Percentiles rank a stretch among this genome's conserved stretches.
phyloP scores from a whole-genome alignment of 2,113 vertebrate genomes.

The Symphodus melops region DNA sequence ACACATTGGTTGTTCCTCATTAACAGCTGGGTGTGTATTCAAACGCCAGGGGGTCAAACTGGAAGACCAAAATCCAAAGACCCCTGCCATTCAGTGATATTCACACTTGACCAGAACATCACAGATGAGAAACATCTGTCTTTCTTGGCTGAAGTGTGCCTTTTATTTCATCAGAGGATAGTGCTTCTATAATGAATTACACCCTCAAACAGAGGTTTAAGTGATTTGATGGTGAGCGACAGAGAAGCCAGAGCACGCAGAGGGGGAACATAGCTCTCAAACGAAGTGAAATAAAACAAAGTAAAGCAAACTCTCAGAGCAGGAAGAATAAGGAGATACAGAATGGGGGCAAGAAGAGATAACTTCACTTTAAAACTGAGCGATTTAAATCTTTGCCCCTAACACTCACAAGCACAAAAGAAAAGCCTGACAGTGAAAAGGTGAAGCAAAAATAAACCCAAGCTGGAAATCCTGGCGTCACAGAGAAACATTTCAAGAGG shows the following conservation, averaged over 20 bases:
- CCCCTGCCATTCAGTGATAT: constrained; percentile 1
- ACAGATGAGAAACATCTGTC: constrained; percentile 4
- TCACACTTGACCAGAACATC: constrained; percentile 15
- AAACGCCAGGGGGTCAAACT: background rate
- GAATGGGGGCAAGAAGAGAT: constrained; percentile 1
- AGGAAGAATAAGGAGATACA: background rate
- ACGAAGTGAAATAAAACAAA: background rate
- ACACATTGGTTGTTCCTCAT: background rate
- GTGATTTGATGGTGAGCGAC: constrained; percentile 19
- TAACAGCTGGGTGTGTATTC: background rate
- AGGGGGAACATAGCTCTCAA: background rate
- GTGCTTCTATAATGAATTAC: constrained; percentile 18
- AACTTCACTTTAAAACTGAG: background rate
- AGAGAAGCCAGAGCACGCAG: background rate
- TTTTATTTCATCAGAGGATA: constrained; percentile 24
- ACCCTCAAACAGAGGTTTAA: constrained; percentile 17
- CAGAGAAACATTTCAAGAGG: background rate
- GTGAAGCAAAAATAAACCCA: constrained; percentile 20
- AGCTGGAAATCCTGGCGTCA: constrained; percentile 1
- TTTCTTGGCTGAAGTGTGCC: constrained; percentile 1
- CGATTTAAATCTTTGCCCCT: constrained; percentile 9
- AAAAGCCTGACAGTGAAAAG: background rate
- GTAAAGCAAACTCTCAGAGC: background rate
- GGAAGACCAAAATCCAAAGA: constrained; percentile 19
- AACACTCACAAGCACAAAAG: background rate